Percentiles rank a stretch among this genome's conserved stretches.
Evolutionary conservation across 2,888 invertebrate genomes (phyloP).

Genomic region (Brachyptera putata): DNA sequence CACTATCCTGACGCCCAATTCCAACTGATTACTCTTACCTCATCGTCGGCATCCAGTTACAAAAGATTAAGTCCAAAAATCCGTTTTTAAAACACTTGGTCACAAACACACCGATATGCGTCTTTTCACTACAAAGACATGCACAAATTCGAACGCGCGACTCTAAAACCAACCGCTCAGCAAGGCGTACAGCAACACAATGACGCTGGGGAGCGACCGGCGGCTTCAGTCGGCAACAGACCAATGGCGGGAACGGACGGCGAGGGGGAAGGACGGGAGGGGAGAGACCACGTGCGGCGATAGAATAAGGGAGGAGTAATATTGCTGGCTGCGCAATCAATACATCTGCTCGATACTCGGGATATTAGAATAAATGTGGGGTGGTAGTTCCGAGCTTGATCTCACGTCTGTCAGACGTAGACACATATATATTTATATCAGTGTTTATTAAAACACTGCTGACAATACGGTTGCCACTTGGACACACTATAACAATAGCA

Average conservation of each 20-base stretch:
- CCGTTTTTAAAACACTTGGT: too few relatives aligned
- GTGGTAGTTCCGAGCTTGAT: too few relatives aligned
- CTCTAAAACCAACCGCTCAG: not conserved
- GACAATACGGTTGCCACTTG: too few relatives aligned
- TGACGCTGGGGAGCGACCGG: too few relatives aligned
- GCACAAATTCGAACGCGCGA: not conserved
- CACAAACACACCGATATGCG: too few relatives aligned
- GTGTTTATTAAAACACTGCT: too few relatives aligned
- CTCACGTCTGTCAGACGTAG: too few relatives aligned
- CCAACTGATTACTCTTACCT: slow-evolving; percentile 1
- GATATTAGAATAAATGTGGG: slow-evolving; percentile 4
- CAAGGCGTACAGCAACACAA: not conserved
- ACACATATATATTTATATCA: too few relatives aligned
- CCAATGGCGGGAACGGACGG: slow-evolving; percentile 1
- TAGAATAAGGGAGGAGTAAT: slow-evolving; percentile 1
- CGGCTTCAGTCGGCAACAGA: not conserved
- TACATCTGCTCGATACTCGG: slow-evolving; percentile 10
- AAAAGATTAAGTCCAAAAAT: not conserved
- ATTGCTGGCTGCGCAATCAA: slow-evolving; percentile 17
- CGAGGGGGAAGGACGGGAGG: too few relatives aligned
- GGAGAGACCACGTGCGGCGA: slow-evolving; percentile 22
- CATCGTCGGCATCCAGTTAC: slow-evolving; percentile 10
- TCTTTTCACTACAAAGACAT: slow-evolving; percentile 12
- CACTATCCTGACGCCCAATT: too few relatives aligned
- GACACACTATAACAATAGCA: too few relatives aligned